These are phyloP conservation scores for Taphrorychus bicolor DNA, from an alignment of 2,888 invertebrate species.

Conservation along the genomic window DNA sequence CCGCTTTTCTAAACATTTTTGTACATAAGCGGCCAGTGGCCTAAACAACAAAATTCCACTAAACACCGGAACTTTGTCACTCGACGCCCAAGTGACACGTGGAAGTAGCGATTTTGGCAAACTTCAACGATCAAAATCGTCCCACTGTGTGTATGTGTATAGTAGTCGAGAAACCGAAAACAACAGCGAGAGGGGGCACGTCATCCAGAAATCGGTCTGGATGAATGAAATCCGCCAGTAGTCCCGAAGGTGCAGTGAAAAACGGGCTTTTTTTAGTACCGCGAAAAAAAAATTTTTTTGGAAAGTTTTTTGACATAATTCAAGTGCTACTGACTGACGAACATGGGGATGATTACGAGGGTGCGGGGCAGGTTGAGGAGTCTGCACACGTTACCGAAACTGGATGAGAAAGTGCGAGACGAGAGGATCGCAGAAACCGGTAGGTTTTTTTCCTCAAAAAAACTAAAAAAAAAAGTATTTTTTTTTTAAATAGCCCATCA, in stretches of 20 bases:
- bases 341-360: conserved; percentile 77
- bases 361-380: conserved; percentile 67
- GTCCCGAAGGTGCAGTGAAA: background rate
- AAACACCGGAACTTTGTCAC: background rate
- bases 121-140: conserved; percentile 6
- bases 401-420: conserved; percentile 68
- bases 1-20: no score
- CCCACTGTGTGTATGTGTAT: conserved; percentile 23
- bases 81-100: no score
- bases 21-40: no score
- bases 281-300: no score
- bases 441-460: conserved; percentile 48
- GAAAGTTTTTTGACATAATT: background rate
- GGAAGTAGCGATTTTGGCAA: background rate
- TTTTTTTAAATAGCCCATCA: no score
- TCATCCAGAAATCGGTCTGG: conserved; percentile 19
- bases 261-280: background rate
- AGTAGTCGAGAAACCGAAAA: conserved; percentile 27
- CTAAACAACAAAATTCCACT: no score
- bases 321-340: background rate
- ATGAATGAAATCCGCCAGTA: conserved; percentile 34
- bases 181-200: conserved; percentile 28
- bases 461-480: no score
- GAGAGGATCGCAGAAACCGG: conserved; percentile 76
- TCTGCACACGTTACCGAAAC: conserved; percentile 69